A percentile compares a stretch with the other conserved stretches of the same genome.
Evolutionary conservation across 2,113 vertebrate species (phyloP).

Genomic region (Dipodomys merriami): DNA sequence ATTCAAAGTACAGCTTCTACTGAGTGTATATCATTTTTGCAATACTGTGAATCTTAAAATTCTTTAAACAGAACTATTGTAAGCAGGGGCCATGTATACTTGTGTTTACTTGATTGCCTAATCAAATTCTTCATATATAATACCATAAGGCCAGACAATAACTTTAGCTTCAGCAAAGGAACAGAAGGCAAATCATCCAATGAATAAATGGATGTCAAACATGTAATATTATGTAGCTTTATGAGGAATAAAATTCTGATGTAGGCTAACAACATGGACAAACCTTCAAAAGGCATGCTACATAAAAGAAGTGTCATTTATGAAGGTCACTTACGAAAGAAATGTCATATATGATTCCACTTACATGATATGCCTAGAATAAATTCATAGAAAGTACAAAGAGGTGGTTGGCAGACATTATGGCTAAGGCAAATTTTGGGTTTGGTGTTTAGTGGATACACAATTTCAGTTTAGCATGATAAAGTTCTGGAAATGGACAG

Average conservation of each 20-base stretch:
- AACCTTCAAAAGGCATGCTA: background rate
- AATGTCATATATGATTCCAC: background rate
- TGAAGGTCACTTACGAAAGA: background rate
- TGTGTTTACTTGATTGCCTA: conserved; percentile 15
- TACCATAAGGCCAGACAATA: background rate
- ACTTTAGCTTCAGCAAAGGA: conserved; percentile 9
- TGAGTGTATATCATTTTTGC: background rate
- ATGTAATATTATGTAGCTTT: background rate
- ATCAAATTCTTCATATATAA: background rate
- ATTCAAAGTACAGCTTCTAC: background rate
- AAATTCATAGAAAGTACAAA: background rate
- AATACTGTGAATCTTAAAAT: background rate
- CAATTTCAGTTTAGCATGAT: background rate
- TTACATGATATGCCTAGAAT: background rate
- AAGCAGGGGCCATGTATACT: background rate
- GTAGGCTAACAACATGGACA: background rate
- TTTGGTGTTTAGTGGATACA: background rate
- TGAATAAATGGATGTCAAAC: background rate
- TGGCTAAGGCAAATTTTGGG: too few species aligned
- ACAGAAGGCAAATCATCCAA: background rate
- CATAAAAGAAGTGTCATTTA: background rate
- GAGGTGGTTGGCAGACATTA: background rate
- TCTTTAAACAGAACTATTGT: background rate
- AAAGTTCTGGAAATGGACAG: background rate
- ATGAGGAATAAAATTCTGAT: conserved; percentile 1